Base-by-base conservation (phyloP, 2,888 invertebrate species). In the Sturmia bella region DNA sequence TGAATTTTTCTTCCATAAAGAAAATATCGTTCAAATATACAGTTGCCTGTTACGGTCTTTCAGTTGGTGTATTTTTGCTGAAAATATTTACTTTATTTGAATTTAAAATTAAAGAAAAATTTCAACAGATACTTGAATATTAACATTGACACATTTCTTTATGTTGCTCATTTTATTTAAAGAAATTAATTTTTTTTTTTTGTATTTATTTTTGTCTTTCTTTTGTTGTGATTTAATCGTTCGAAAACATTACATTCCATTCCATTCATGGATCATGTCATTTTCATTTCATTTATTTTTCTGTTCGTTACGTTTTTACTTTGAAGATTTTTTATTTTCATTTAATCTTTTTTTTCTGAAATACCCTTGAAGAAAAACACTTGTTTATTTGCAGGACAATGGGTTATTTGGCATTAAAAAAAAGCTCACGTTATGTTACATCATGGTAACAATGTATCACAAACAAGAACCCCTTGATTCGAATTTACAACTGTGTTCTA, bases 371-470 rank as follows among this genome's bases (percentile, higher is more conserved):
- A 57, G 57, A 39, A 27, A 59, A 52, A 39, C 9, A 27, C 27
- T 27, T 63, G 48, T 41, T 72, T 54, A 48, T 61, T 41, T 24
- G 27, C 11, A 19, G 15, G 41, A 41, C 19, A 50, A 50, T 50
- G 39, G 63, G 17, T 48, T 39, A 39, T 70, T 57, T 57, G 52
- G 74, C 50, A 69, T 48, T 1, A 56, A 80, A 80, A 56, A 80
- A 80, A 69, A 54, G 61, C 68, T 45, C 57, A 57, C 66, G 27
- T 54, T 63, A 32, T 45, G 41, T 17, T 54, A 45, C 5, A 3
- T 39, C 57, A 57, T 12, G 17, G 15, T 41, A 21, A 32, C 9
- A 48, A 11, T 45, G 24, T 5, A 43, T 1, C 12, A 19, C 12
- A 1, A 27, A 66, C 13, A 43, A 56, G 50, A 32, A 69, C 64